Evolutionary conservation across 1,140 invertebrate species (phyloP).

Genomic region (Procambarus virginalis): DNA sequence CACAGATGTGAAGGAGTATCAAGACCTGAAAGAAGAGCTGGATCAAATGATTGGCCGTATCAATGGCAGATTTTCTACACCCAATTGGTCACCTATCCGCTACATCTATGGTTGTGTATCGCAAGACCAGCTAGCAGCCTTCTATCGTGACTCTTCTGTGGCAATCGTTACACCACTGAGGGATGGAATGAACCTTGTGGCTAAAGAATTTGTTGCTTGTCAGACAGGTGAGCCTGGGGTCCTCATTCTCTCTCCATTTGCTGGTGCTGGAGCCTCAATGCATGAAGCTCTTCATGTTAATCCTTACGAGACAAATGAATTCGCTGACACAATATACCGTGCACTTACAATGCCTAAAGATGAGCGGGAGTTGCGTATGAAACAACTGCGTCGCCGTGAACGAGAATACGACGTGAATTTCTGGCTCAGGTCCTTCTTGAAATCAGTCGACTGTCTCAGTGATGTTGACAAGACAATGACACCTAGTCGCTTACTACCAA

Average conservation of each 20-base stretch:
- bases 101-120: constrained; percentile 91
- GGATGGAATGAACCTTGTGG: constrained; percentile 95
- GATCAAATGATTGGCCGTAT: constrained; percentile 86
- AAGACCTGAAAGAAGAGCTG: constrained; percentile 92
- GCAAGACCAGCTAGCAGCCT: constrained; percentile 88
- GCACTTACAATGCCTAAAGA: constrained; percentile 93
- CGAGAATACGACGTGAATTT: constrained; percentile 85
- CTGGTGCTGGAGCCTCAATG: constrained; percentile 74
- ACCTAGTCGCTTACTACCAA: constrained; percentile 81
- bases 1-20: constrained; percentile 92
- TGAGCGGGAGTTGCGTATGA: constrained; percentile 90
- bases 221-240: constrained; percentile 90
- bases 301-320: constrained; percentile 90
- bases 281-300: constrained; percentile 83
- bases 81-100: constrained; percentile 92
- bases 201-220: constrained; percentile 94
- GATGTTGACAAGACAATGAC: constrained; percentile 36
- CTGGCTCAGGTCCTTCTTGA: constrained; percentile 91
- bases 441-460: constrained; percentile 65
- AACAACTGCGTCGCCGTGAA: constrained; percentile 86
- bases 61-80: constrained; percentile 76
- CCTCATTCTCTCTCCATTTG: constrained; percentile 91
- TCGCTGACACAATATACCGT: constrained; percentile 88
- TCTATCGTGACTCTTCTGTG: constrained; percentile 86
- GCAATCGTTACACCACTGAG: constrained; percentile 89